Evolutionary conservation across 2,888 invertebrate species (phyloP).

Genomic region (Stramonita haemastoma): DNA sequence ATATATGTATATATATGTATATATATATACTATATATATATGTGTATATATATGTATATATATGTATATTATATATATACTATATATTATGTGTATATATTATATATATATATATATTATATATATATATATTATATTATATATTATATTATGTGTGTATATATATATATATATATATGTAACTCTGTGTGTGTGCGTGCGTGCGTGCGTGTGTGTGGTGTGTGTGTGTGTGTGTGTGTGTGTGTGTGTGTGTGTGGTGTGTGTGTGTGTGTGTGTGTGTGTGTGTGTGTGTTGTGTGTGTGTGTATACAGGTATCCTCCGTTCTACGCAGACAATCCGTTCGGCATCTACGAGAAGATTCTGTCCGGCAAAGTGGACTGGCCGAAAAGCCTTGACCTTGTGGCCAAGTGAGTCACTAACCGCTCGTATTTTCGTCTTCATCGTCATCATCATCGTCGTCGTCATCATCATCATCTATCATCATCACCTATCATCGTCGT

Average conservation of each 20-base stretch:
- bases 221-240: neutral
- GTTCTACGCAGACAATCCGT: constrained; percentile 97
- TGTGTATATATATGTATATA: too few species aligned
- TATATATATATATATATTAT: too few species aligned
- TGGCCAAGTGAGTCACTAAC: constrained; percentile 84
- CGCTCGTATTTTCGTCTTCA: neutral
- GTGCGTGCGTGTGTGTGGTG: neutral
- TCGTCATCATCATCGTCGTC: neutral
- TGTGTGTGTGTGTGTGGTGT: neutral
- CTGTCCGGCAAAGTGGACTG: constrained; percentile 95
- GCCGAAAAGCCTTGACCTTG: constrained; percentile 93
- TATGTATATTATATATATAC: too few species aligned
- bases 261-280: constrained; percentile 23
- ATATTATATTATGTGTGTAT: too few species aligned
- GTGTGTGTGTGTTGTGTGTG: neutral
- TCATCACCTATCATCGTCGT: neutral
- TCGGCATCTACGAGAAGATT: constrained; percentile 97
- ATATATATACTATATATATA: too few species aligned
- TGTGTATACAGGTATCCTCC: constrained; percentile 85
- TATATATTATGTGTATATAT: too few species aligned
- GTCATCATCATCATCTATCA: neutral
- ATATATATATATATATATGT: neutral
- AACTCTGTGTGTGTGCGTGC: neutral
- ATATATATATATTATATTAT: too few species aligned
- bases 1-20: too few species aligned